These are phyloP conservation scores for Drosophila nr. medialis DNA, from an alignment of 2,888 invertebrate genomes.

Conservation along the genomic window DNA sequence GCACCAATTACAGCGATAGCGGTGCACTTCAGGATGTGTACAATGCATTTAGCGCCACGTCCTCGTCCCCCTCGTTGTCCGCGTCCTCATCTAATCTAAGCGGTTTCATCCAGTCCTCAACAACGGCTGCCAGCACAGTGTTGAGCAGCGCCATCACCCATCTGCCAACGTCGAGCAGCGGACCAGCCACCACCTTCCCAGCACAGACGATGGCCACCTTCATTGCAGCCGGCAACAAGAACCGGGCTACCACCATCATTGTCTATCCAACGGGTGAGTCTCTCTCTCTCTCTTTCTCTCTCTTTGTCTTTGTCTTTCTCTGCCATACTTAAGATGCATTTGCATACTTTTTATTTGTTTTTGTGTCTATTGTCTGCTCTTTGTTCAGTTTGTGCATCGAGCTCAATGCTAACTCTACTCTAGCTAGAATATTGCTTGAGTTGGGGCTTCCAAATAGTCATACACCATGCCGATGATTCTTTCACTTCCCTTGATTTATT, in stretches of 20 bases:
- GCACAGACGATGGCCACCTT: constrained; percentile 83
- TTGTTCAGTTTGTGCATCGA: neutral
- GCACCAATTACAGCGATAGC: constrained; percentile 7
- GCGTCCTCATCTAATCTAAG: constrained; percentile 35
- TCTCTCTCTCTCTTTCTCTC: neutral
- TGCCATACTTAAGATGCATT: neutral
- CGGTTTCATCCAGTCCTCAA: constrained; percentile 67
- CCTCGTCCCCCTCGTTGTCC: neutral
- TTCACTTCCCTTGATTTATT: neutral
- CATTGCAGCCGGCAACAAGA: constrained; percentile 86
- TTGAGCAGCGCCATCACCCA: constrained; percentile 54
- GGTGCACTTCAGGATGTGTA: constrained; percentile 27
- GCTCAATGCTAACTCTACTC: neutral
- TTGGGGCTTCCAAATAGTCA: neutral
- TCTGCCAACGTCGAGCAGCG: constrained; percentile 42
- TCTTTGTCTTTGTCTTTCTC: neutral
- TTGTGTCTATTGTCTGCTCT: neutral
- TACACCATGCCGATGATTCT: neutral
- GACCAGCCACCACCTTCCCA: constrained; percentile 70
- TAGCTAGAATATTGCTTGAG: neutral
- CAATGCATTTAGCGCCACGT: constrained; percentile 49
- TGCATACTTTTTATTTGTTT: neutral
- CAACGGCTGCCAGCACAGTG: constrained; percentile 66
- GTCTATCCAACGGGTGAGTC: constrained; percentile 89
- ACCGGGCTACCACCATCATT: constrained; percentile 90